Base-by-base conservation (phyloP, 2,888 invertebrate genomes). In the Shargacucullia verbasci region DNA sequence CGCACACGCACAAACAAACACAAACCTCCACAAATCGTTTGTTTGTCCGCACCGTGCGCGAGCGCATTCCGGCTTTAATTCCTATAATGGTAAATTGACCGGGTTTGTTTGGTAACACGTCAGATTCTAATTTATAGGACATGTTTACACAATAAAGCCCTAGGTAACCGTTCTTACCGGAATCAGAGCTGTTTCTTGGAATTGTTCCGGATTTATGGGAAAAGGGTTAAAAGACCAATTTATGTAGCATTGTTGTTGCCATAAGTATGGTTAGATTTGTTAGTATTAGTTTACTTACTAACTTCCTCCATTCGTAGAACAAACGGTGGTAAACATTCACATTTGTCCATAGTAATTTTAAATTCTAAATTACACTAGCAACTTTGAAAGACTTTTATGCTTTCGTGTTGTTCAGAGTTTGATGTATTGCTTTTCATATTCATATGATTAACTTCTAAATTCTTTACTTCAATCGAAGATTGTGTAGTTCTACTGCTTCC, bases 111-210 rank as follows among this genome's bases (percentile, higher is more conserved):
- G 76, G 78, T 76, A 81, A 79, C 64, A 75, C 65, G 81, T 82
- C 83, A 78, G 77, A 72, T 68, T 64, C 60, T 55, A 75, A 83
- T 85, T 84, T 82, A 82, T 81, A 73, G 76, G 81, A 77, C 77
- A 66, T 81, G 83, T 82, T 84, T 82, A 81, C 74, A 70, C 70
- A 76, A 76, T 74, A 79, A 29, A 48, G 54, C 56, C 55, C 64
- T 70, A 41, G 70, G 67, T 70, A 70, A 53, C 55, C 56, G 55
- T 59, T 58, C 43, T 54, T 20, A 44, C 39, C 48, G 43, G 40
- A 43, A 59, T 40, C 63, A 54, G 15, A 48, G 56, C 35, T 52
- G 43, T 55, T 71, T 70, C 62, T 38, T 37, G 41, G 55, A 66
- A 53, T 46, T 25, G 46, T 37, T 37, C 38, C 45, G 11, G 49